Percentiles rank a stretch among this genome's conserved stretches.
Conservation (phyloP, 2,113 vertebrate species). For the Nansenia antarctica region DNA sequence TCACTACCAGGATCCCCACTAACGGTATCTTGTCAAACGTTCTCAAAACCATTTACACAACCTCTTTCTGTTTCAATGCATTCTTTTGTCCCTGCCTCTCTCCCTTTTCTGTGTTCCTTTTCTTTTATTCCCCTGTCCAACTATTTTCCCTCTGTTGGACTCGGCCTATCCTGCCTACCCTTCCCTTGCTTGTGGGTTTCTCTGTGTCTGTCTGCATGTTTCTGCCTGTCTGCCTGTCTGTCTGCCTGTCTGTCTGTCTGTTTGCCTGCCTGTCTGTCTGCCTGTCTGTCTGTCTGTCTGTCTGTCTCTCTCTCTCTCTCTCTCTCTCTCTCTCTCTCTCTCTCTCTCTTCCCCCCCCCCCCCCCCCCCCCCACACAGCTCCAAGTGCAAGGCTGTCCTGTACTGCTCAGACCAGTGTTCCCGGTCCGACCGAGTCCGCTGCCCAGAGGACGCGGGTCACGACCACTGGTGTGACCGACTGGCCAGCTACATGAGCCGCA, state of each 20-base stretch:
- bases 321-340: not conserved
- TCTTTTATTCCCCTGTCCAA: not conserved
- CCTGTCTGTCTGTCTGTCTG: not conserved
- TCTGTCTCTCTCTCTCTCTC: not conserved
- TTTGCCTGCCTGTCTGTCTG: not conserved
- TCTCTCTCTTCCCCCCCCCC: not conserved
- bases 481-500: constrained; percentile 8
- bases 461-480: constrained; percentile 29
- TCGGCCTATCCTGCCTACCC: no score
- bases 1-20: not conserved
- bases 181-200: no score
- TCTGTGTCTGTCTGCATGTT: constrained; percentile 17
- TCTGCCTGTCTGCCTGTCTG: not conserved
- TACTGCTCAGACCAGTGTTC: constrained; percentile 28
- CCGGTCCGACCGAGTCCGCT: not conserved
- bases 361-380: not conserved
- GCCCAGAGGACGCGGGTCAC: constrained; percentile 18
- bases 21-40: not conserved
- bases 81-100: no score
- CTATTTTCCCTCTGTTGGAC: no score
- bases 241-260: not conserved
- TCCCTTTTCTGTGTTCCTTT: no score
- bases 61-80: no score
- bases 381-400: constrained; percentile 21
- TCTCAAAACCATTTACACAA: not conserved